Evolutionary conservation across 2,113 vertebrate genomes (phyloP), one percentile per base, ranked within the genome.

Genomic region (Engystomops pustulosus): DNA sequence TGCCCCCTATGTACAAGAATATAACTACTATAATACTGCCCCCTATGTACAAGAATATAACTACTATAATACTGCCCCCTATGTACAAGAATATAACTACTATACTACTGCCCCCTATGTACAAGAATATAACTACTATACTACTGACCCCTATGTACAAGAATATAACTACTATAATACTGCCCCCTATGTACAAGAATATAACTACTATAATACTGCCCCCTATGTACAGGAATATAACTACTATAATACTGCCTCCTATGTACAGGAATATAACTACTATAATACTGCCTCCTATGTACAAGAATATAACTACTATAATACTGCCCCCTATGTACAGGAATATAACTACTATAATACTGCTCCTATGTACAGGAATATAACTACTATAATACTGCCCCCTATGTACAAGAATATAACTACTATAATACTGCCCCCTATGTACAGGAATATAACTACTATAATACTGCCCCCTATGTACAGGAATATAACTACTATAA

Each of bases 31-130:
- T 30, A 62, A 27, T 62, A 58, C 53, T 23, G 4, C 38, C 38
- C 14, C 55, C 55, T 60, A 60, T 60, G 15, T 60, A 60, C 55
- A 60, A 27, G 55, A 27, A 60, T 60, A 60, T 60, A 60, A 27
- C 55, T 60, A 60, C 55, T 60, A 60, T 25, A 60, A 60, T 60
- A 60, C 55, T 60, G 23, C 55, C 4, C n/a, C 55, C 55, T 60
- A 60, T 60, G 15, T 60, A 60, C 55, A 60, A 27, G 55, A 27
- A 60, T 60, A 60, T 60, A 60, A 60, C 55, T 60, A 60, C 55
- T 60, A 60, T 25, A 60, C 25, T 60, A 25, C 55, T 60, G 23
- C 55, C 38, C 8, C 38, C 38, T 41, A 41, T 41, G 38, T 62
- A 62, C 25, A 62, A 30, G 25, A 30, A 30, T 30, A 30, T 62